phyloP scores from a whole-genome alignment of 1,140 invertebrate species.

The Bombyx mori region DNA sequence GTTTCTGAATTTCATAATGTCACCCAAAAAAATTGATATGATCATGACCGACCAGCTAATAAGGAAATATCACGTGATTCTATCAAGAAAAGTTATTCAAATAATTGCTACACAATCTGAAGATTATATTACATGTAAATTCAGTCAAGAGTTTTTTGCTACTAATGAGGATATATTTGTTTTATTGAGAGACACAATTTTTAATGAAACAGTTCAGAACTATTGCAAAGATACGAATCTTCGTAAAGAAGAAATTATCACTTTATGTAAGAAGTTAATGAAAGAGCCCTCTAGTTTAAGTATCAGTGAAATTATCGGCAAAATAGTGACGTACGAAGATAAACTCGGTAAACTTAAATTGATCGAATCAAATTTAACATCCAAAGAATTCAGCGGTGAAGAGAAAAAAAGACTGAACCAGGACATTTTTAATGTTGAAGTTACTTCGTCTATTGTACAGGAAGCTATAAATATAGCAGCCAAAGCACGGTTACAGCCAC shows the following conservation, averaged over 20 bases:
- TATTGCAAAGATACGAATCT: slow-evolving; percentile 6
- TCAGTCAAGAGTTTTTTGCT: slow-evolving; percentile 15
- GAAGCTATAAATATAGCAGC: slow-evolving; percentile 9
- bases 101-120: not conserved
- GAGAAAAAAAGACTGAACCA: slow-evolving; percentile 7
- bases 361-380: slow-evolving; percentile 5
- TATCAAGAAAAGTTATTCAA: slow-evolving; percentile 11
- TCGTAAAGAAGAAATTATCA: slow-evolving; percentile 9
- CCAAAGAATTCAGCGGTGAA: slow-evolving; percentile 10
- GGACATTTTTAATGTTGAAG: slow-evolving; percentile 7
- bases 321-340: slow-evolving; percentile 7
- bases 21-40: slow-evolving; percentile 2
- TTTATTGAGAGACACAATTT: slow-evolving; percentile 10
- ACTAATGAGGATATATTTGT: slow-evolving; percentile 5
- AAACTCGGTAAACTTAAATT: slow-evolving; percentile 9
- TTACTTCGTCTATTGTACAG: slow-evolving; percentile 3
- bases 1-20: slow-evolving; percentile 12
- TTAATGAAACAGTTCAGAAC: slow-evolving; percentile 8
- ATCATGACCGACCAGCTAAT: slow-evolving; percentile 13
- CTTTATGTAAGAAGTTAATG: slow-evolving; percentile 3
- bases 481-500: slow-evolving; percentile 5
- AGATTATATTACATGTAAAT: slow-evolving; percentile 8
- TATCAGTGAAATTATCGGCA: slow-evolving; percentile 4
- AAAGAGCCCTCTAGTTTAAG: slow-evolving; percentile 5
- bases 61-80: slow-evolving; percentile 12